These are phyloP conservation scores for Apostichopus japonicus DNA, from an alignment of 35 echinoderm and acorn worm species.

Conservation along the genomic window DNA sequence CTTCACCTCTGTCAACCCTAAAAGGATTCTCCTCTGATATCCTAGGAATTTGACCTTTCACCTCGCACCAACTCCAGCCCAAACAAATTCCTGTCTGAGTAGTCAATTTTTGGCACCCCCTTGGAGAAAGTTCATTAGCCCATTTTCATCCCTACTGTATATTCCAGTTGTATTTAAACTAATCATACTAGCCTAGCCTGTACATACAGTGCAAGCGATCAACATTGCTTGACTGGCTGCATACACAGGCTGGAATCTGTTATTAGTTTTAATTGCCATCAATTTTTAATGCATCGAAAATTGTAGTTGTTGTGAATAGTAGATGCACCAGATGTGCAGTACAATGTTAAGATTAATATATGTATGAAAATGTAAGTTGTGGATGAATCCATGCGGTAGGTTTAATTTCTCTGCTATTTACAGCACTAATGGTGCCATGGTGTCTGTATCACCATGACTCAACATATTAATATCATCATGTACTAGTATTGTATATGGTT, in stretches of 20 bases:
- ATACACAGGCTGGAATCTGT: background rate
- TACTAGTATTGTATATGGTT: too few relatives aligned
- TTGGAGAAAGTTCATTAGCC: background rate
- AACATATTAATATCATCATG: too few relatives aligned
- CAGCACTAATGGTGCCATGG: background rate
- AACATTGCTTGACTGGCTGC: background rate
- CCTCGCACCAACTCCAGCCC: background rate
- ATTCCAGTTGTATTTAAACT: too few relatives aligned
- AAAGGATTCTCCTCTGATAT: constrained; percentile 18
- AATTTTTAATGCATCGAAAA: background rate
- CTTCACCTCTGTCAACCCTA: background rate
- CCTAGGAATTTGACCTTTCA: constrained; percentile 9
- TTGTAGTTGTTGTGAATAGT: too few relatives aligned
- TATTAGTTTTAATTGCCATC: background rate
- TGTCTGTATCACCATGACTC: too few relatives aligned
- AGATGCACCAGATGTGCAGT: too few relatives aligned
- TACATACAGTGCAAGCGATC: background rate
- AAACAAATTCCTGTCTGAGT: background rate
- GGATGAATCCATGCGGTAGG: background rate
- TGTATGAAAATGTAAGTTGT: background rate
- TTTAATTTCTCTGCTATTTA: background rate
- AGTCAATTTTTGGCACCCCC: background rate
- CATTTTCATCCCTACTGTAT: background rate
- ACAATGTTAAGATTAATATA: too few relatives aligned
- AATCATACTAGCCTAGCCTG: background rate